Base-by-base conservation (phyloP, 2,888 invertebrate genomes). In the Sinotaia quadrata region DNA sequence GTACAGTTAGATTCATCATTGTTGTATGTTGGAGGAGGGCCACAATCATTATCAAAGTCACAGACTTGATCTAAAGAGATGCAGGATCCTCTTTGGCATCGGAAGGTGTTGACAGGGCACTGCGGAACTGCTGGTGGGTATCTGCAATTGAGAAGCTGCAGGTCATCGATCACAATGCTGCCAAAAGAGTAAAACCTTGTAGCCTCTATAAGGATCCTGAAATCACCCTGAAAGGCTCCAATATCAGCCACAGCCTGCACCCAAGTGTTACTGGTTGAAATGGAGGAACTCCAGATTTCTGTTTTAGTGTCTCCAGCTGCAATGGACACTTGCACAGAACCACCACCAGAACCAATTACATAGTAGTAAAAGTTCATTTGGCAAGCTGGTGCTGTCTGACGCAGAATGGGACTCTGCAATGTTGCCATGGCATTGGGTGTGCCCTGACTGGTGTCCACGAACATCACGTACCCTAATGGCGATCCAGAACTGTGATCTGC, bases 371-470 rank as follows among this genome's bases (percentile, higher is more conserved):
- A 75, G 27, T 68, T 52, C 36, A 84, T 68, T 90, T 94, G 93
- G 85, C 97, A 97, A 21, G 95, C 94, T 78, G 94, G 93, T 81
- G 93, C 93, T 85, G 93, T 95, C 65, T 91, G 77, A 10, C 77
- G 73, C 8, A 85, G 69, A 0, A 67, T 44, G 27, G 81, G 79
- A 37, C 81, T 82, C 60, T 71, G 57, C 1, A 84, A 70, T 0
- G 65, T 70, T 5, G 84, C 84, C 31, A 60, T 31, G 5, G 77
- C 49, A 47, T 71, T 73, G 34, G 44, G 21, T 0, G 31, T 24
- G 4, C 81, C 81, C 63, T 65, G 65, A 37, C 65, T 65, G 54
- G 65, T 94, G 80, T 94, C 93, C 34, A 94, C 93, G 78, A 91
- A 92, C 76, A 94, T 90, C 82, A 93, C 94, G 73, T 92, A 91